Evolutionary conservation across 2,888 invertebrate genomes (phyloP).

Genomic region (Cabera pusaria): DNA sequence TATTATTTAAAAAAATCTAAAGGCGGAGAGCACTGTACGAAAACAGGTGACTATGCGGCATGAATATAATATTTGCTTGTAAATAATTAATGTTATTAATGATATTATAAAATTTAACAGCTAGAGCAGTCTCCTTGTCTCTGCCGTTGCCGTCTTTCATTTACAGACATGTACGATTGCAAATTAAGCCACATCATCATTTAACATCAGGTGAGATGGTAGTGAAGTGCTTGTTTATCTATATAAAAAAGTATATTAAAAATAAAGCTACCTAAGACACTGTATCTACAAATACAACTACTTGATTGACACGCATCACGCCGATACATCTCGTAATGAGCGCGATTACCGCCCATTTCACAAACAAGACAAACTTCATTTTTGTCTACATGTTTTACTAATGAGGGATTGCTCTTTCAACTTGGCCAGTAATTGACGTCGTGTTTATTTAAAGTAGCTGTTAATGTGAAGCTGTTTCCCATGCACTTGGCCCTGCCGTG

Average conservation of each 20-base stretch:
- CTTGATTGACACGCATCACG: conserved; percentile 71
- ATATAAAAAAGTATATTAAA: neutral
- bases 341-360: conserved; percentile 60
- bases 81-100: too few species aligned
- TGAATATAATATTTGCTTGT: too few species aligned
- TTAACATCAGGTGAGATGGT: too few species aligned
- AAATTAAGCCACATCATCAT: too few species aligned
- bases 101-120: too few species aligned
- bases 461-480: conserved; percentile 20
- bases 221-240: too few species aligned
- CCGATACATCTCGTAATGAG: conserved; percentile 64
- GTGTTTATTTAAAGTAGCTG: conserved; percentile 38
- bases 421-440: conserved; percentile 45
- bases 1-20: too few species aligned
- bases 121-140: too few species aligned
- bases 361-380: conserved; percentile 51
- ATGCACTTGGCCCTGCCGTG: conserved; percentile 22
- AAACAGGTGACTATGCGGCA: too few species aligned
- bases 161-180: too few species aligned
- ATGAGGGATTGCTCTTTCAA: conserved; percentile 41
- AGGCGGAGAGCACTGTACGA: too few species aligned
- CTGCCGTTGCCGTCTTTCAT: neutral
- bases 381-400: conserved; percentile 51
- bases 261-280: neutral
- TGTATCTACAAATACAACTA: conserved; percentile 12